These are phyloP conservation scores for Bubo bubo DNA, from an alignment of 2,113 vertebrate genomes.

Conservation along the genomic window DNA sequence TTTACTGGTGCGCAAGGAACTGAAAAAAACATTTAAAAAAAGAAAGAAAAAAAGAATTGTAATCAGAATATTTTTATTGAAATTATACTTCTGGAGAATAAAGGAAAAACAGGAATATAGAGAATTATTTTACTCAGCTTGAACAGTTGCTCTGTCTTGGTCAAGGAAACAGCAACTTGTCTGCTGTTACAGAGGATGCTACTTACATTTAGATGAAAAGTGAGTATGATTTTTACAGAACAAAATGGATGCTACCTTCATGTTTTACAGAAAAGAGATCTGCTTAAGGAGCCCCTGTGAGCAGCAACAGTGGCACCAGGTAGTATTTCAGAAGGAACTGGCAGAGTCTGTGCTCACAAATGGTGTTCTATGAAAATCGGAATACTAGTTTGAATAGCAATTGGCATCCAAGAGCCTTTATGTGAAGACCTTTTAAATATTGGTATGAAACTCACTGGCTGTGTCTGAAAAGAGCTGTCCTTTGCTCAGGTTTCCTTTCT, in stretches of 20 bases:
- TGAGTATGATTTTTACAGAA: neutral
- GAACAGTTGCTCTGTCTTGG: neutral
- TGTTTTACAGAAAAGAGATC: neutral
- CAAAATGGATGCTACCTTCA: neutral
- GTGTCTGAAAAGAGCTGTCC: neutral
- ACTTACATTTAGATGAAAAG: neutral
- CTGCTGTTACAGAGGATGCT: neutral
- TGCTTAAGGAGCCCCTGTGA: neutral
- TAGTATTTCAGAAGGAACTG: neutral
- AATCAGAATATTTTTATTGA: neutral
- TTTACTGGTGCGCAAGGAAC: slow-evolving; percentile 86
- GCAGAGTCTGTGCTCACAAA: neutral
- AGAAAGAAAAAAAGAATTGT: neutral
- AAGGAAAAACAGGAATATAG: neutral
- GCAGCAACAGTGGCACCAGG: neutral
- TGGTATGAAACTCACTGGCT: neutral
- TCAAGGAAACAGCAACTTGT: neutral
- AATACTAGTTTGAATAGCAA: neutral
- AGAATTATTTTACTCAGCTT: neutral
- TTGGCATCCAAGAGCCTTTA: neutral
- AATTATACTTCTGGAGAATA: neutral
- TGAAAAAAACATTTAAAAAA: slow-evolving; percentile 35
- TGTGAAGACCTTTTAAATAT: neutral
- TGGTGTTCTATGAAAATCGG: neutral
- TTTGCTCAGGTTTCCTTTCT: neutral